Conservation (phyloP, 1,140 invertebrate species). For the Agraylea sexmaculata region DNA sequence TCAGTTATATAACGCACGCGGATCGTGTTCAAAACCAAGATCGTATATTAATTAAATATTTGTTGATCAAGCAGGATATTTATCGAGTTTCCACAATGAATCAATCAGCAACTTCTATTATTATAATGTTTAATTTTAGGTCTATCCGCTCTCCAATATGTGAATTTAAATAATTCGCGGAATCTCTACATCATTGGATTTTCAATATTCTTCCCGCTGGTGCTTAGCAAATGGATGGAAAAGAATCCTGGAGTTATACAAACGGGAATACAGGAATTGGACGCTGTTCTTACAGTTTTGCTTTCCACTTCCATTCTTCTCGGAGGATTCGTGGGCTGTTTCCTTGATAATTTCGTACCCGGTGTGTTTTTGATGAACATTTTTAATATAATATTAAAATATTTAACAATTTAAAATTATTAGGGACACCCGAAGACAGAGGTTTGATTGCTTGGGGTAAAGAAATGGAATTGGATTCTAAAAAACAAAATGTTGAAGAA, state of each 20-base stretch:
- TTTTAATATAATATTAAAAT: conserved; percentile 10
- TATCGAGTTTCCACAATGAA: too few species aligned
- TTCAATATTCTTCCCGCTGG: conserved; percentile 73
- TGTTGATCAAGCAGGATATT: too few species aligned
- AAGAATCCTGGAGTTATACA: conserved; percentile 51
- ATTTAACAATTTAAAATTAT: conserved; percentile 12
- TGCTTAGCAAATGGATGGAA: conserved; percentile 66
- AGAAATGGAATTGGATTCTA: conserved; percentile 48
- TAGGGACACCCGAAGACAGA: conserved; percentile 56
- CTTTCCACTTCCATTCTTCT: conserved; percentile 77
- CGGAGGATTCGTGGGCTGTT: conserved; percentile 64
- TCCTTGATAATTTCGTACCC: conserved; percentile 77
- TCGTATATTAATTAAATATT: too few species aligned
- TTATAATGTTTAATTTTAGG: conserved; percentile 33
- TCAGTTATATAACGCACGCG: too few species aligned
- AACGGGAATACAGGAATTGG: conserved; percentile 55
- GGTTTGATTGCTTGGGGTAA: conserved; percentile 57
- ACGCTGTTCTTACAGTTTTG: conserved; percentile 66
- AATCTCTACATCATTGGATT: conserved; percentile 85
- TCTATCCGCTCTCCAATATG: conserved; percentile 69
- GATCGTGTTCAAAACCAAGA: too few species aligned
- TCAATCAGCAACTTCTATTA: conserved; percentile 6
- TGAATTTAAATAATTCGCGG: conserved; percentile 67
- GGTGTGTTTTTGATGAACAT: conserved; percentile 39
- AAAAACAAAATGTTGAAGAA: conserved; percentile 33